Conservation (phyloP, 2,888 invertebrate genomes). For the Drosophila peninsularis region DNA sequence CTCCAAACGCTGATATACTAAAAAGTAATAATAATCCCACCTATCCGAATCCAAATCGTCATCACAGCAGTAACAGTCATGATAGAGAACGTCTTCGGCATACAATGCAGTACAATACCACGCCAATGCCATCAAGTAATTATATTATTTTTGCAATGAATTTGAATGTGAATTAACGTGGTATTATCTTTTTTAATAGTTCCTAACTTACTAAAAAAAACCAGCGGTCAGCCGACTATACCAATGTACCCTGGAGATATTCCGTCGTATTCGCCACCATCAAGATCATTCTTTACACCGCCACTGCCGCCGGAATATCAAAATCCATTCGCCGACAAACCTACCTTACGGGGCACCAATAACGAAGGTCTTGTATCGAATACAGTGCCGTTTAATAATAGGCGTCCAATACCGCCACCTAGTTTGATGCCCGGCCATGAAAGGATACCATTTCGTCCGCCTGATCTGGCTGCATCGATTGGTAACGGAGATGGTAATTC, state of each 20-base stretch:
- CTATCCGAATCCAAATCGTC: constrained; percentile 89
- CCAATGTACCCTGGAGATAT: constrained; percentile 88
- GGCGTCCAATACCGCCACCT: constrained; percentile 93
- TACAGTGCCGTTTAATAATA: constrained; percentile 86
- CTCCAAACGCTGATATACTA: constrained; percentile 91
- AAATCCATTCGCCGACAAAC: constrained; percentile 95
- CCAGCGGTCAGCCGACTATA: constrained; percentile 86
- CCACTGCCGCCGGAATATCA: constrained; percentile 93
- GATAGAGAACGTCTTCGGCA: constrained; percentile 82
- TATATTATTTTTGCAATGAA: neutral
- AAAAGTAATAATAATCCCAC: constrained; percentile 91
- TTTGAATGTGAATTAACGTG: neutral
- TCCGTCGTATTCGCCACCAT: constrained; percentile 93
- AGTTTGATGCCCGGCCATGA: constrained; percentile 93
- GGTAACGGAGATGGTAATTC: constrained; percentile 32
- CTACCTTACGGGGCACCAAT: constrained; percentile 91
- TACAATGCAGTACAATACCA: constrained; percentile 79
- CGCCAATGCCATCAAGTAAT: constrained; percentile 83
- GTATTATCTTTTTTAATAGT: constrained; percentile 63
- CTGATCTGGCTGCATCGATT: constrained; percentile 73
- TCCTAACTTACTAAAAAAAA: constrained; percentile 87
- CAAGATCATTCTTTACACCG: constrained; percentile 91
- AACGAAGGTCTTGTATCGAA: constrained; percentile 85
- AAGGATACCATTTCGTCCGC: constrained; percentile 92
- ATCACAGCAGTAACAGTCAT: constrained; percentile 83